Evolutionary conservation across 1,140 invertebrate species (phyloP).

Genomic region (Cataglyphis hispanica): DNA sequence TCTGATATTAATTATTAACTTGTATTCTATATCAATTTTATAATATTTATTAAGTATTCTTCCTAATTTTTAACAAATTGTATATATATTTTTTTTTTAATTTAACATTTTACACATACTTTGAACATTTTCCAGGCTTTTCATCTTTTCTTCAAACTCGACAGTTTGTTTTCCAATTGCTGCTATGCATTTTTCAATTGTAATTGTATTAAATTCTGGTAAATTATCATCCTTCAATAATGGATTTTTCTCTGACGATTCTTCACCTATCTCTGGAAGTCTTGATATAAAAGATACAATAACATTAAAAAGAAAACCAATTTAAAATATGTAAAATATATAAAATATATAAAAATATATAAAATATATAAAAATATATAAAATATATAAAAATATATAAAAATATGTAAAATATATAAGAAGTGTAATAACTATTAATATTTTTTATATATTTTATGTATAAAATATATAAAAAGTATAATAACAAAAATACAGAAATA

Average conservation of each 20-base stretch:
- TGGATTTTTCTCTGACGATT: conserved; percentile 91
- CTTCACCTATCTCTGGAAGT: conserved; percentile 96
- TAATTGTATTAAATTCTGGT: conserved; percentile 93
- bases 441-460: no score
- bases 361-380: conserved; percentile 1
- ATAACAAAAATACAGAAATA: conserved; percentile 67
- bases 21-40: not conserved
- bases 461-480: conserved; percentile 16
- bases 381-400: no score
- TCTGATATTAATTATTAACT: conserved; percentile 1
- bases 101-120: conserved; percentile 81
- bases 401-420: not conserved
- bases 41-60: not conserved
- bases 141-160: conserved; percentile 93
- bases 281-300: conserved; percentile 84
- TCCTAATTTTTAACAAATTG: conserved; percentile 1
- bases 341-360: not conserved
- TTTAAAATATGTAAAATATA: not conserved
- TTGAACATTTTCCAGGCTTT: conserved; percentile 88
- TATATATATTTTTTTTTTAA: no score
- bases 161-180: conserved; percentile 93
- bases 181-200: conserved; percentile 93
- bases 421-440: conserved; percentile 67
- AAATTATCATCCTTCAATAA: conserved; percentile 91
- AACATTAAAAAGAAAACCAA: conserved; percentile 8